Conservation (phyloP, 92 coral and sea anemone genomes). For the Phenganax subtilis region DNA sequence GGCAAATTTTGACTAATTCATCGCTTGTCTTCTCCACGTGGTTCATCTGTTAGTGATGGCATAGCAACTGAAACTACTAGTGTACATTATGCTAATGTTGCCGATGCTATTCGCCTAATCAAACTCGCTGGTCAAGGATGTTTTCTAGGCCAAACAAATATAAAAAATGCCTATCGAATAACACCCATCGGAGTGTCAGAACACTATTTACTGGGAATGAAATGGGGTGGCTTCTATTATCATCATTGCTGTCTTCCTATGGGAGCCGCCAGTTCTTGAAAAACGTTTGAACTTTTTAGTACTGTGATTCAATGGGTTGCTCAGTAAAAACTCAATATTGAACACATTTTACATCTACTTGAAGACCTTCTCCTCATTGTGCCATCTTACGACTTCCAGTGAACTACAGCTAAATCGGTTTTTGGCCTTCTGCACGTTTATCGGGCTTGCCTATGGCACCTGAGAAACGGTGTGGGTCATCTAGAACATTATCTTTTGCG, state of each 20-base stretch:
- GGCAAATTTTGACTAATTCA: slow-evolving; percentile 48
- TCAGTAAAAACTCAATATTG: slow-evolving; percentile 2
- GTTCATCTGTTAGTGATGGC: slow-evolving; percentile 44
- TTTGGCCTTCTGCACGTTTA: slow-evolving; percentile 30
- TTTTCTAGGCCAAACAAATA: slow-evolving; percentile 42
- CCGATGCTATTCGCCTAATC: slow-evolving; percentile 26
- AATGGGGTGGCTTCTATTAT: slow-evolving; percentile 42
- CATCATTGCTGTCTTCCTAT: slow-evolving; percentile 40
- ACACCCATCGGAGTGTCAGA: slow-evolving; percentile 42
- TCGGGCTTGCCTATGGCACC: slow-evolving; percentile 48
- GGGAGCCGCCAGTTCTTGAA: slow-evolving; percentile 32
- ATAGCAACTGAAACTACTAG: slow-evolving; percentile 29
- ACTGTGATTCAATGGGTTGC: slow-evolving; percentile 48
- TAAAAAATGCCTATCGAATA: slow-evolving; percentile 42
- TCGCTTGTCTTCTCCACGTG: slow-evolving; percentile 46
- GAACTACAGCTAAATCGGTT: slow-evolving; percentile 11
- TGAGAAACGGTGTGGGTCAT: slow-evolving; percentile 37
- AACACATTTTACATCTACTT: slow-evolving; percentile 33
- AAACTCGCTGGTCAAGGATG: slow-evolving; percentile 38
- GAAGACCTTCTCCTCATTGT: slow-evolving; percentile 53
- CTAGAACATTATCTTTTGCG: slow-evolving; percentile 46
- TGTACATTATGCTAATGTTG: slow-evolving; percentile 40
- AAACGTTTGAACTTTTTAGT: slow-evolving; percentile 33
- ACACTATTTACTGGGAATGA: slow-evolving; percentile 38
- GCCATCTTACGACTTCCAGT: background rate